Evolutionary conservation across 37 sponge, comb jelly and placozoan genomes (phyloP).

Genomic region (Beroe forskalii): DNA sequence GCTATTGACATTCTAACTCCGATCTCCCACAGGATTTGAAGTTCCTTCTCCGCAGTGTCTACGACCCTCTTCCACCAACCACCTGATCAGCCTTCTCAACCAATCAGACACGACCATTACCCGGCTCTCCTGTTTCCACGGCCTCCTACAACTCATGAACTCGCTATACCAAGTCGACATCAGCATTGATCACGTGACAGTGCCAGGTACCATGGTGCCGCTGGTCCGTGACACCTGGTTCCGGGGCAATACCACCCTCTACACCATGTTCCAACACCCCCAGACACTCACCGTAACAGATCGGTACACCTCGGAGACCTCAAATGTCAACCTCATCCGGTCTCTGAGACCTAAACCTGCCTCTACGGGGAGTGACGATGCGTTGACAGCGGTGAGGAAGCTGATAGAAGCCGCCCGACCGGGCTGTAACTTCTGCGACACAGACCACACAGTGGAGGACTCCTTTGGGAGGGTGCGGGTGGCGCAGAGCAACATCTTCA

Average conservation of each 20-base stretch:
- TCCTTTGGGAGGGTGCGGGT: neutral
- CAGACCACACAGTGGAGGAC: neutral
- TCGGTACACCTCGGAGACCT: neutral
- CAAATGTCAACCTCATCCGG: neutral
- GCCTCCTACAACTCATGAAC: neutral
- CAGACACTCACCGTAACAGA: neutral
- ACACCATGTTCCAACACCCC: conserved; percentile 8
- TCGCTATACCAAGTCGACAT: neutral
- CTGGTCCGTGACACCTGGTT: conserved; percentile 25
- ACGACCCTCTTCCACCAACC: neutral
- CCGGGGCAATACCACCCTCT: neutral
- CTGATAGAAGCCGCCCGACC: neutral
- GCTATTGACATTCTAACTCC: neutral
- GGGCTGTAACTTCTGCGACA: conserved; percentile 21
- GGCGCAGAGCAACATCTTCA: conserved; percentile 1
- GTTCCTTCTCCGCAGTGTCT: neutral
- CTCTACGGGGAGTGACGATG: neutral
- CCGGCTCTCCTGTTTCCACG: neutral
- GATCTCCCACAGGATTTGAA: neutral
- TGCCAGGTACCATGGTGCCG: neutral
- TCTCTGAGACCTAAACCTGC: neutral
- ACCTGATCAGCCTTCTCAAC: conserved; percentile 9
- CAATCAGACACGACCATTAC: neutral
- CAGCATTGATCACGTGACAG: neutral
- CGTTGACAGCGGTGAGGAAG: neutral